Conservation (phyloP, 2,113 vertebrate genomes). For the Sterrhoptilus dennistouni region DNA sequence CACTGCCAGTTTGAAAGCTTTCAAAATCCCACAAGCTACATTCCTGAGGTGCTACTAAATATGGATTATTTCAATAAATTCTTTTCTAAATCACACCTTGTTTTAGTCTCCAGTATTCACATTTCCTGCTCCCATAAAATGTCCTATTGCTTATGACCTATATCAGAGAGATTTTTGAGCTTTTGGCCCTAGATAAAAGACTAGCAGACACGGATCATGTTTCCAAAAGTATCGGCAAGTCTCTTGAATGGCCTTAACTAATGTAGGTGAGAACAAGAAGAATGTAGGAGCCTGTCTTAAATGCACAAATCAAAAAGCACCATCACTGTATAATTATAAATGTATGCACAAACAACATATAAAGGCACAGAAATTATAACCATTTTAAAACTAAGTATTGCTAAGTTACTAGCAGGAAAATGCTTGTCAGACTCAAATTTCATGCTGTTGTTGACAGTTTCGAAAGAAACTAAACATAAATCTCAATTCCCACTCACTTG, state of each 20-base stretch:
- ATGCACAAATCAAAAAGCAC: background rate
- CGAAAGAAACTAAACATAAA: background rate
- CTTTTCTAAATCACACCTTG: background rate
- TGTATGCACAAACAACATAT: background rate
- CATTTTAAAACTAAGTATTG: background rate
- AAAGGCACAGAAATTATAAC: background rate
- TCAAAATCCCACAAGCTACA: conserved; percentile 42
- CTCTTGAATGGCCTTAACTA: background rate
- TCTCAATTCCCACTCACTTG: background rate
- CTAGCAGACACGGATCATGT: background rate
- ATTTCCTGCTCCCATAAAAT: background rate
- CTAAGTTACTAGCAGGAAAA: background rate
- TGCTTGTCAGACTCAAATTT: background rate
- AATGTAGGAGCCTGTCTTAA: background rate
- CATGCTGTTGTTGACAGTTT: background rate
- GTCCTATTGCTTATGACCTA: background rate
- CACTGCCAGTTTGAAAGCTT: conserved; percentile 25
- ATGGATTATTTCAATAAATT: conserved; percentile 27
- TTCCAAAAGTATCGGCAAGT: background rate
- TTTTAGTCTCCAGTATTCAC: background rate
- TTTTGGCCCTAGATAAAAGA: background rate
- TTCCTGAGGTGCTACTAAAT: conserved; percentile 42
- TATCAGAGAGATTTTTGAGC: background rate
- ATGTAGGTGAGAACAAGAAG: background rate
- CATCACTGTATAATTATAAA: background rate